Base-by-base conservation (phyloP, 2,797 vertebrate genomes). In the Danio aesculapii region DNA sequence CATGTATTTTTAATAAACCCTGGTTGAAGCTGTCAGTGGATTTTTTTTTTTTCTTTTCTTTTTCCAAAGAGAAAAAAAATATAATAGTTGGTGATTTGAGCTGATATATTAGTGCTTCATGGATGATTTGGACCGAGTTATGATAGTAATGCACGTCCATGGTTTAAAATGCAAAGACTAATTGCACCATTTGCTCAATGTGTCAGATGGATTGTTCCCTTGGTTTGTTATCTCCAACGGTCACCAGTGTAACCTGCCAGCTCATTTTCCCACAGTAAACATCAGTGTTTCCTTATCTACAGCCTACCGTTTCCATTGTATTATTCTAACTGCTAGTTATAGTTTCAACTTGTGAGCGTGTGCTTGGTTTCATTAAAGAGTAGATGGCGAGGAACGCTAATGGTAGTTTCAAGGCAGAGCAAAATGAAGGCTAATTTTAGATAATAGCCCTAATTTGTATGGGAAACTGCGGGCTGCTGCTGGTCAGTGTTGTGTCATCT, bases 141-240 rank as follows among this genome's bases (percentile, higher is more conserved):
- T 46, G 19, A 46, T 19, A 46, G 19, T 30, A 12, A 76, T 76
- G 50, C 17, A 17, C 62, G 47, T 44, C 11, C 53, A 17, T 50
- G 49, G 44, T 79, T 66, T 83, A 39, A 72, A 39, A 50, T 63
- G 47, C 61, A 57, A 41, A 43, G 43, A 58, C 53, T 49, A 50
- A 68, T 67, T 47, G 43, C 16, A 88, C 82, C 83, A 84, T 55
- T 12, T 89, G 90, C 90, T 88, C 90, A 92, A 91, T 89, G 78
- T 81, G 78, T 81, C 85, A 83, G 87, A 89, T 88, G 86, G 86
- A 90, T 91, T 85, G 89, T 86, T 86, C 85, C 79, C 49, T 88
- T 79, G 63, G 84, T 87, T 86, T 76, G 76, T 91, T 88, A 90
- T 84, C 70, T 87, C 84, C 49, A 81, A 49, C 85, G 75, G 83